A percentile compares a stretch with the other conserved stretches of the same genome.
phyloP scores from a whole-genome alignment of 2,797 vertebrate species.

The Sebastolobus altivelis region DNA sequence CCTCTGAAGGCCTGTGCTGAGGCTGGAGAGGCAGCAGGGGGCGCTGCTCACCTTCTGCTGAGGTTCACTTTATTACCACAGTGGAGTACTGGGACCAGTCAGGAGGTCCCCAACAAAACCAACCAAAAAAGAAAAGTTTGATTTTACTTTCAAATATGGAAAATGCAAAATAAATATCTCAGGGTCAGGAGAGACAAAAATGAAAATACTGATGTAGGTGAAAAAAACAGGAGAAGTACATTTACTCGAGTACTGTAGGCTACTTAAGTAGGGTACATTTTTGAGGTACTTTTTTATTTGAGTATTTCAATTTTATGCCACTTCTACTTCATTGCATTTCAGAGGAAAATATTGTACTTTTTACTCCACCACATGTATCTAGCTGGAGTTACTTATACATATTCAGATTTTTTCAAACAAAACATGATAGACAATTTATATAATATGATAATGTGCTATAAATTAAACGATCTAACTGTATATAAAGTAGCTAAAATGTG shows the following conservation, averaged over 20 bases:
- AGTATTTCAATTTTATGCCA: background rate
- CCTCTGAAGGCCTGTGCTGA: background rate
- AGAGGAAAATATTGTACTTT: background rate
- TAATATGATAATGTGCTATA: background rate
- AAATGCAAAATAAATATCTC: too few species aligned
- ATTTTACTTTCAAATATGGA: background rate
- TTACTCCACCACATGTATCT: background rate
- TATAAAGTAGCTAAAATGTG: background rate
- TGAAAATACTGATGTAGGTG: background rate
- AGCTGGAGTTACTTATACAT: background rate
- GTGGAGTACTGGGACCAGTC: background rate
- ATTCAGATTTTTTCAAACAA: background rate
- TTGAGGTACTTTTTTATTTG: background rate
- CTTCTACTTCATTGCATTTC: background rate
- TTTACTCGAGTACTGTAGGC: background rate
- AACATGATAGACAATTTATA: background rate
- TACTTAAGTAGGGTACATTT: background rate
- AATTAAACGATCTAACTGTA: background rate
- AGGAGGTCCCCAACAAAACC: background rate
- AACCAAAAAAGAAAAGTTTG: background rate
- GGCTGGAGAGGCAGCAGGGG: conserved; percentile 37
- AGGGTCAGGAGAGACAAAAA: background rate
- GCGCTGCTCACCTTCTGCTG: conserved; percentile 28
- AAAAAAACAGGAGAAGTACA: background rate
- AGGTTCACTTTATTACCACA: background rate